These are phyloP conservation scores for Amphilophus citrinellus DNA, from an alignment of 2,113 vertebrate species.

Conservation along the genomic window DNA sequence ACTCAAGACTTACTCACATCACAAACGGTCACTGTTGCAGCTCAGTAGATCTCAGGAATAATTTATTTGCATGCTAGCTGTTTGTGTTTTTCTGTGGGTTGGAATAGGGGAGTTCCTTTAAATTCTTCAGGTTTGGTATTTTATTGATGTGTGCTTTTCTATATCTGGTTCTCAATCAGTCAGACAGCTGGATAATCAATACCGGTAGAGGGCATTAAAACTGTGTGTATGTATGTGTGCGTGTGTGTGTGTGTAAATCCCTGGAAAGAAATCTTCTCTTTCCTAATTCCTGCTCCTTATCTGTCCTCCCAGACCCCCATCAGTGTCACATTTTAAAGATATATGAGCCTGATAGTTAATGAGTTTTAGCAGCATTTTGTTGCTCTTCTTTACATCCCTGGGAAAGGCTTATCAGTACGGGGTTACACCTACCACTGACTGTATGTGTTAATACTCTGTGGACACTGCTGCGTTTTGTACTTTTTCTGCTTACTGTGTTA, in stretches of 20 bases:
- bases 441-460: background rate
- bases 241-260: conserved; percentile 61
- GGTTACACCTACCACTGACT: conserved; percentile 9
- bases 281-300: conserved; percentile 66
- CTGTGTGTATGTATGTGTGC: conserved; percentile 18
- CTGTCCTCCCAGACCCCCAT: conserved; percentile 67
- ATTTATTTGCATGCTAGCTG: background rate
- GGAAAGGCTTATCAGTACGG: conserved; percentile 4
- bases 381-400: background rate
- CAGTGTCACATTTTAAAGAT: conserved; percentile 69
- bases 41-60: background rate
- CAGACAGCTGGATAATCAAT: conserved; percentile 69
- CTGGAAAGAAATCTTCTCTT: conserved; percentile 29
- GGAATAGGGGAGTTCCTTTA: conserved; percentile 21
- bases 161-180: conserved; percentile 69
- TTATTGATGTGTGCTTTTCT: conserved; percentile 64
- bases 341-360: conserved; percentile 55
- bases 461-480: background rate
- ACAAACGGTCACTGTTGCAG: background rate
- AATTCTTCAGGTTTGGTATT: conserved; percentile 45
- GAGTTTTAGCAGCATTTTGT: conserved; percentile 24
- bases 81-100: conserved; percentile 24
- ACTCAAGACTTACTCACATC: background rate
- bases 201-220: conserved; percentile 66
- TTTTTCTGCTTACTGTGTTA: conserved; percentile 6